Conservation (phyloP, 2,113 vertebrate genomes). For the Melanerpes aurifrons region DNA sequence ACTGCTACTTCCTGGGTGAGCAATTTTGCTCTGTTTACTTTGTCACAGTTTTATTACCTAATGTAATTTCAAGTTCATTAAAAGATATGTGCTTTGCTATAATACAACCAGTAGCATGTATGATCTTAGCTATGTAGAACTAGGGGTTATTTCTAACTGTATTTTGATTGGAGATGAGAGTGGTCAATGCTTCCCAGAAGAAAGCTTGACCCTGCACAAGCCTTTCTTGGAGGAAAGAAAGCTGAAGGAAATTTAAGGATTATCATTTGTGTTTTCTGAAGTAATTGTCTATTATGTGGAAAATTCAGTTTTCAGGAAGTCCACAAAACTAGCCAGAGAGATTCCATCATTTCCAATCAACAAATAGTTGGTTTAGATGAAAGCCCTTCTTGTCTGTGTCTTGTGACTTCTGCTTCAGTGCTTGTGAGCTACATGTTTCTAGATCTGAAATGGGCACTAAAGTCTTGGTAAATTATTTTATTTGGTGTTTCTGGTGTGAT, state of each 20-base stretch:
- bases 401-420: background rate
- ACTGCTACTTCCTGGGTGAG: background rate
- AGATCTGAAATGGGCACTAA: background rate
- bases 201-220: background rate
- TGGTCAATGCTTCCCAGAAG: background rate
- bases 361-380: background rate
- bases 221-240: background rate
- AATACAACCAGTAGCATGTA: background rate
- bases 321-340: background rate
- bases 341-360: background rate
- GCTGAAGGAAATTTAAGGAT: conserved; percentile 16
- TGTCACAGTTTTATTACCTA: background rate
- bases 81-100: background rate
- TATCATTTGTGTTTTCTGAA: conserved; percentile 17
- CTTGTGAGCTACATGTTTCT: background rate
- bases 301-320: background rate
- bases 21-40: background rate
- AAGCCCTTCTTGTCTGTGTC: background rate
- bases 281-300: background rate
- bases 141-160: background rate
- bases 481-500: background rate
- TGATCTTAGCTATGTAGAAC: background rate
- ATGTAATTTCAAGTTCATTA: background rate
- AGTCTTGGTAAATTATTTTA: background rate
- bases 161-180: conserved; percentile 14